Conservation (phyloP, 2,797 vertebrate species). For the Tragopan temminckii region DNA sequence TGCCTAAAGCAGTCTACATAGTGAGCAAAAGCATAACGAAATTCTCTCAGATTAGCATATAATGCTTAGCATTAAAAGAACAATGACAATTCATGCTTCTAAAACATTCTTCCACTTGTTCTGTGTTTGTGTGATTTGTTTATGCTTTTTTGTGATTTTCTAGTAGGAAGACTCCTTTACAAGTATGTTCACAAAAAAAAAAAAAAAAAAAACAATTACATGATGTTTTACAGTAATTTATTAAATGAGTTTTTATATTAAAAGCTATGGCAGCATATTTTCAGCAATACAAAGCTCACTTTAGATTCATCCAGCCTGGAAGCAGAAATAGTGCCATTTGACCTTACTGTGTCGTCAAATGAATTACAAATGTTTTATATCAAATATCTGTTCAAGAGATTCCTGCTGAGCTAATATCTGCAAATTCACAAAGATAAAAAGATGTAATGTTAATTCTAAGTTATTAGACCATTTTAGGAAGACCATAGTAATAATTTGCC, state of each 20-base stretch:
- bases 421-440: neutral
- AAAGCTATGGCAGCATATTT: neutral
- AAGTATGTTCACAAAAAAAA: neutral
- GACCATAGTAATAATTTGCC: neutral
- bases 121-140: neutral
- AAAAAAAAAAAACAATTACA: neutral
- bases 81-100: neutral
- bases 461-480: neutral
- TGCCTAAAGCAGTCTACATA: neutral
- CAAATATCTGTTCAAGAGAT: neutral
- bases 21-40: neutral
- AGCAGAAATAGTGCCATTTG: constrained; percentile 22
- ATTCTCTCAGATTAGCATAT: neutral
- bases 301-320: neutral
- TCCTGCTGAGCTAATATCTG: neutral
- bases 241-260: neutral
- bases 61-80: neutral
- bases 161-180: neutral
- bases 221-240: neutral
- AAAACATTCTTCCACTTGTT: neutral
- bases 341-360: neutral
- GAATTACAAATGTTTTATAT: constrained; percentile 26
- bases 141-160: neutral
- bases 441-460: neutral
- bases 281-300: neutral